Percentiles rank a stretch among this genome's conserved stretches.
Evolutionary conservation across 1,140 invertebrate genomes (phyloP).

Genomic region (Rhopalosiphum maidis): DNA sequence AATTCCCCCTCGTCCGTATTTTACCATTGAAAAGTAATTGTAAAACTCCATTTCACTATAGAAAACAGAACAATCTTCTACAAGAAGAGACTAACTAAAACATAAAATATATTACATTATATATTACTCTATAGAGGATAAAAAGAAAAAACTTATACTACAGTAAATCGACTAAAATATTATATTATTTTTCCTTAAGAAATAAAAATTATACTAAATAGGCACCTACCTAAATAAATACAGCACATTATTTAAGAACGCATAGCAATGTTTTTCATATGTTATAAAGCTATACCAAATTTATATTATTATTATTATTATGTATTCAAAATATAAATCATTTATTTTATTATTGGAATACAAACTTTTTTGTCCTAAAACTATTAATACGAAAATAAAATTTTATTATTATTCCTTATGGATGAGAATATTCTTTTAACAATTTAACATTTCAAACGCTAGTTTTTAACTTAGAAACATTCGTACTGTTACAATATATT

Average conservation of each 20-base stretch:
- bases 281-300: neutral
- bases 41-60: neutral
- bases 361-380: no score
- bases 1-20: neutral
- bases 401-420: no score
- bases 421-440: no score
- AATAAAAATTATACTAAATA: neutral
- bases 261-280: neutral
- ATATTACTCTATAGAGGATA: neutral
- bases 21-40: neutral
- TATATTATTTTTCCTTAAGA: neutral
- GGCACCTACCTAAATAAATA: neutral
- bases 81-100: neutral
- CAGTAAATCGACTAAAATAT: neutral
- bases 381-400: no score
- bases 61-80: neutral
- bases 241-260: neutral
- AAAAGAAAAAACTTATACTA: neutral
- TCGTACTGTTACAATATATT: no score
- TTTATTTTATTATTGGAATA: no score
- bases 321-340: no score
- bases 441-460: no score
- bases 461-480: no score
- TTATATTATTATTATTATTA: neutral
- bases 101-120: neutral